phyloP scores from a whole-genome alignment of 2,113 vertebrate species.

The Benitochromis conjunctus region DNA sequence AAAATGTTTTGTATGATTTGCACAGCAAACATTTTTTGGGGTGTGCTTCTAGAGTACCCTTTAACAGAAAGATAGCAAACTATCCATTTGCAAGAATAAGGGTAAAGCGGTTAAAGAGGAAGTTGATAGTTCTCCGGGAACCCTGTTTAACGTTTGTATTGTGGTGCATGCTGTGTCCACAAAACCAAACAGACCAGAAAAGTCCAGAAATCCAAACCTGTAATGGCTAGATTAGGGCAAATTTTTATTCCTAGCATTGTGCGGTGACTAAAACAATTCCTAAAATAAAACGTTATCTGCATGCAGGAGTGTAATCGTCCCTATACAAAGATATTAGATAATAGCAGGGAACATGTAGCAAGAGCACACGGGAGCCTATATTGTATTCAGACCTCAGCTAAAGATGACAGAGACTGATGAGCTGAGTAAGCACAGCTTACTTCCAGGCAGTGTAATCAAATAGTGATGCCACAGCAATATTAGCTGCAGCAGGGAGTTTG shows the following conservation, averaged over 20 bases:
- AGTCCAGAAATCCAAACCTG: neutral
- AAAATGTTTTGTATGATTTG: neutral
- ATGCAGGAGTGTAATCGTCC: neutral
- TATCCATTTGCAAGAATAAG: neutral
- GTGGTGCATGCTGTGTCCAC: neutral
- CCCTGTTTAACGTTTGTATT: neutral
- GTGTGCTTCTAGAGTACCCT: accelerated
- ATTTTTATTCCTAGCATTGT: neutral
- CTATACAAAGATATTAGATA: neutral
- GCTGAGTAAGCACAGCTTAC: constrained; percentile 44
- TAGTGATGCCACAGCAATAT: constrained; percentile 23
- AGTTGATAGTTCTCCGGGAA: neutral
- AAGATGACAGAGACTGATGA: constrained; percentile 41
- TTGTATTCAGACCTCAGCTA: constrained; percentile 30
- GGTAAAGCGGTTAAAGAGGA: neutral
- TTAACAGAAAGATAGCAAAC: neutral
- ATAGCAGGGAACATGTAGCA: neutral
- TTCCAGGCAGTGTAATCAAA: constrained; percentile 42
- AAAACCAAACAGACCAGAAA: neutral
- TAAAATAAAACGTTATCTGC: neutral
- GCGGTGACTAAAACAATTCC: neutral
- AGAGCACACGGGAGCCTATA: neutral
- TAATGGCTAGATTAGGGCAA: too few relatives aligned
- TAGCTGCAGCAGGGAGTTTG: neutral
- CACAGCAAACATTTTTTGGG: neutral